Evolutionary conservation across 2,113 vertebrate genomes (phyloP), one percentile per base, ranked within the genome.

Genomic region (Papio anubis): DNA sequence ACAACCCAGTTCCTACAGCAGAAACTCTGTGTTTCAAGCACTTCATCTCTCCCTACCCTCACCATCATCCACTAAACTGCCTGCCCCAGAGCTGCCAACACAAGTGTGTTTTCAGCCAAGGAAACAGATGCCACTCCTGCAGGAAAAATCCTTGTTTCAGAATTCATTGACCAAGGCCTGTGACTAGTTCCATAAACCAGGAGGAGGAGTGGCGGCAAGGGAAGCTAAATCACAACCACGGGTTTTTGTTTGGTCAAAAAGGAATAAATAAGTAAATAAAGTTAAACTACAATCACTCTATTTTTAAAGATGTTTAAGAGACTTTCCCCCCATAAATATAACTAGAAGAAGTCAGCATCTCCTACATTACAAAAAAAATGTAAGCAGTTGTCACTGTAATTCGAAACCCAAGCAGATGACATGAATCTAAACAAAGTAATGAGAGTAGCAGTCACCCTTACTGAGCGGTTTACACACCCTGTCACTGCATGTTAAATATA

Each of bases 81-180:
- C 70, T 55, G 23, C 20, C 85, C 75, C 73, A 6, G 10, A 93
- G 82, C 27, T 50, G n/a, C 66, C 87, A 76, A 72, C 35, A 55
- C 72, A 20, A 11, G 23, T 43, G 17, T 38, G 17, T 35, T 61
- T 45, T 70, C 70, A 88, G 89, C 48, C 90, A 91, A 96, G 66
- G 61, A 79, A 48, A 92, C 73, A 97, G 75, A 75, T 32, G n/a
- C 75, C 35, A 25, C 55, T 95, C 68, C 70, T 64, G 8, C 30
- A 90, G 76, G 59, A 79, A 85, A 88, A 48, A n/a, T 57, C 43
- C 18, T 27, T 75, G 25, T 81, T 93, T 94, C 85, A 40, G 48
- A 86, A 83, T n/a, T 35, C 68, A 81, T 2, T 14, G 21, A 38
- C 35, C 88, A 35, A 32, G 55, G 55, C 70, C 90, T 23, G 9